A percentile compares a stretch with the other conserved stretches of the same genome.
Evolutionary conservation across 2,888 invertebrate genomes (phyloP).

Genomic region (Xanthorhoe spadicearia): DNA sequence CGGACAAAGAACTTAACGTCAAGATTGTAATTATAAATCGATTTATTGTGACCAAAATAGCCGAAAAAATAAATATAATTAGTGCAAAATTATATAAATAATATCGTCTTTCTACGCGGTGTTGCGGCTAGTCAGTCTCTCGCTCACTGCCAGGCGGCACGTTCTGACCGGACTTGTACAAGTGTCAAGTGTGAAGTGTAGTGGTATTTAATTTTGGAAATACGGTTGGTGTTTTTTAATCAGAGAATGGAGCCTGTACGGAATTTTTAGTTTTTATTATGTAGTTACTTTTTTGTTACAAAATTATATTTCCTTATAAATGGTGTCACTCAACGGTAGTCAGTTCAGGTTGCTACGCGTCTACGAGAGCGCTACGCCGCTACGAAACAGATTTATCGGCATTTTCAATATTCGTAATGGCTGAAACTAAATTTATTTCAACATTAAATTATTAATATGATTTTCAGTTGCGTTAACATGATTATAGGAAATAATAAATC

Average conservation of each 20-base stretch:
- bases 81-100: conserved; percentile 73
- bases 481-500: conserved; percentile 16
- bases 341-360: conserved; percentile 40
- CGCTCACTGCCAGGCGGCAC: conserved; percentile 67
- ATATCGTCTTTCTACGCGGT: conserved; percentile 57
- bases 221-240: conserved; percentile 70
- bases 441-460: conserved; percentile 34
- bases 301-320: conserved; percentile 19
- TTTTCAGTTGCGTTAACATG: conserved; percentile 21
- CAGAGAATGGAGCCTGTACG: conserved; percentile 73
- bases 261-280: conserved; percentile 52
- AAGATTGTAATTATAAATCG: conserved; percentile 48
- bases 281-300: conserved; percentile 6
- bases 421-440: conserved; percentile 35
- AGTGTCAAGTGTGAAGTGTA: conserved; percentile 75
- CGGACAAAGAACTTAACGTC: conserved; percentile 36
- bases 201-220: conserved; percentile 61
- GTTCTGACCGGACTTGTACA: conserved; percentile 59
- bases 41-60: conserved; percentile 58
- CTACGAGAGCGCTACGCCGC: conserved; percentile 63
- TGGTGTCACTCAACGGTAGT: conserved; percentile 49
- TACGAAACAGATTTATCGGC: conserved; percentile 38
- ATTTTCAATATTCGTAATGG: conserved; percentile 32
- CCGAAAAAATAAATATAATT: conserved; percentile 68
- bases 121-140: conserved; percentile 60